These are phyloP conservation scores for Bergia sp. DNA, from an alignment of 92 coral and sea anemone genomes.

Conservation along the genomic window DNA sequence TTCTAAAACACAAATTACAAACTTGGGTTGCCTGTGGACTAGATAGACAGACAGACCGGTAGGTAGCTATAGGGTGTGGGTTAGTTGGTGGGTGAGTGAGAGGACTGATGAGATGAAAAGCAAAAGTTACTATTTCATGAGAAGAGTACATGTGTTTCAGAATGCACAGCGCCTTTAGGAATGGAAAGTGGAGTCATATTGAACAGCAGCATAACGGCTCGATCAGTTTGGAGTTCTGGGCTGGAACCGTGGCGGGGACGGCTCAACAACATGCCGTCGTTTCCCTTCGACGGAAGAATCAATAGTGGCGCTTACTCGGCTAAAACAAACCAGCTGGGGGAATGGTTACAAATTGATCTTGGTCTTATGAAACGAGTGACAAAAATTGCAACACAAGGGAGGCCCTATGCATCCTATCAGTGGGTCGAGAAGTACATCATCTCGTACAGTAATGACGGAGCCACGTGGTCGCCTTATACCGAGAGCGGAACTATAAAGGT, in stretches of 20 bases:
- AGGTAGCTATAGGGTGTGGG: no score
- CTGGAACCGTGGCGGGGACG: conserved; percentile 12
- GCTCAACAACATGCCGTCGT: background rate
- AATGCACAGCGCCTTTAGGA: background rate
- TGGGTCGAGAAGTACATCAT: background rate
- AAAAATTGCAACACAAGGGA: conserved; percentile 12
- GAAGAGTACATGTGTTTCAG: background rate
- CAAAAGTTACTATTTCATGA: no score
- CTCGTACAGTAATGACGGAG: background rate
- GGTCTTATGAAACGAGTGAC: background rate
- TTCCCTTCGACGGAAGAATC: background rate
- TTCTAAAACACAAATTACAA: no score
- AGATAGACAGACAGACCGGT: no score
- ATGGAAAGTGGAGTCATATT: conserved; percentile 10
- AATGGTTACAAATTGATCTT: conserved; percentile 18
- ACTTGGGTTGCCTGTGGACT: no score
- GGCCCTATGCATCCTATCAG: background rate
- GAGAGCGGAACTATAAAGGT: background rate
- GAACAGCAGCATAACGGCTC: background rate
- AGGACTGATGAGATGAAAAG: no score
- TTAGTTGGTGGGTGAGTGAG: no score
- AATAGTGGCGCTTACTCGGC: background rate
- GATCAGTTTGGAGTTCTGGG: background rate
- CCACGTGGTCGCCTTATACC: background rate
- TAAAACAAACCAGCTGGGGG: conserved; percentile 2